A percentile compares a stretch with the other conserved stretches of the same genome.
Evolutionary conservation across 2,888 invertebrate species (phyloP).

Genomic region (Harpalus rubripes): DNA sequence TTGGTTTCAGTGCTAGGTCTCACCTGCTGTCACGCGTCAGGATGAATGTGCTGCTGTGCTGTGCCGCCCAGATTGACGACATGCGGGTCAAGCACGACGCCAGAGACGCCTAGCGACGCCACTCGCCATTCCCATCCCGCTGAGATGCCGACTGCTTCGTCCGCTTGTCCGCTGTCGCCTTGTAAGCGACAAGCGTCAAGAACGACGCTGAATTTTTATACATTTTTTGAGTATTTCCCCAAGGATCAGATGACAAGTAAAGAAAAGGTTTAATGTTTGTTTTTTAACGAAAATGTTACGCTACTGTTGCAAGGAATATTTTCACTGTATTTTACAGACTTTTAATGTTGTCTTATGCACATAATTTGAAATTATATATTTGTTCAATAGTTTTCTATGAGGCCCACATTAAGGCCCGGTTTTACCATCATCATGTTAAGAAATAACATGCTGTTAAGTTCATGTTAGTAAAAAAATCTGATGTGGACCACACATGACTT

Average conservation of each 20-base stretch:
- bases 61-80: conserved; percentile 52
- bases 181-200: conserved; percentile 6
- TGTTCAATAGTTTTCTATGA: too few species aligned
- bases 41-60: neutral
- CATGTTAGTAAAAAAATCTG: too few species aligned
- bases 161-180: conserved; percentile 28
- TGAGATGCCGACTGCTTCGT: conserved; percentile 39
- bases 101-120: neutral
- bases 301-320: conserved; percentile 7
- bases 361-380: neutral
- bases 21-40: neutral
- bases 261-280: conserved; percentile 47
- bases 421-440: too few species aligned
- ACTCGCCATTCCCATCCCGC: conserved; percentile 5
- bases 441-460: too few species aligned
- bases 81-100: conserved; percentile 38
- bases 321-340: neutral
- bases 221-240: conserved; percentile 56
- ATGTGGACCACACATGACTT: too few species aligned
- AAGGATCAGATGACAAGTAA: conserved; percentile 51
- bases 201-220: conserved; percentile 46
- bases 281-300: conserved; percentile 39
- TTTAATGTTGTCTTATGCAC: neutral
- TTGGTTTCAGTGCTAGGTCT: neutral
- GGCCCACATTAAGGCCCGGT: too few species aligned